These are phyloP conservation scores for Drosophila anceps DNA, from an alignment of 2,888 invertebrate genomes.

Conservation along the genomic window DNA sequence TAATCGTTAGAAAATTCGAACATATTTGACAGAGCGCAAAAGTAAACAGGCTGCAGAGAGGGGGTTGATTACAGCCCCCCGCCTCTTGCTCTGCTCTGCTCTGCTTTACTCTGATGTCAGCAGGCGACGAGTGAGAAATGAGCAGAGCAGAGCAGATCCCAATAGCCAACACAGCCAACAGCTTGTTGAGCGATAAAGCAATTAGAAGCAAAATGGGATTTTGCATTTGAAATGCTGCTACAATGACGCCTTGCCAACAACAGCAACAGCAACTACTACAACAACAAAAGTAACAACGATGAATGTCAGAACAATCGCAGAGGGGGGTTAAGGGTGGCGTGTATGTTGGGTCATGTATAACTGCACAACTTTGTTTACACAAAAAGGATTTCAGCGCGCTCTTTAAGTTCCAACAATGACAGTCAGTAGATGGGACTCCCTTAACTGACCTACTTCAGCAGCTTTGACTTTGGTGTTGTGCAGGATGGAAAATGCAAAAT, in stretches of 20 bases:
- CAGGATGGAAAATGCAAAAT: slow-evolving; percentile 35
- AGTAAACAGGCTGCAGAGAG: slow-evolving; percentile 69
- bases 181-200: slow-evolving; percentile 83
- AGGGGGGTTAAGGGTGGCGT: background rate
- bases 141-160: slow-evolving; percentile 57
- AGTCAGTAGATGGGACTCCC: slow-evolving; percentile 36
- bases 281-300: slow-evolving; percentile 25
- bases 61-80: slow-evolving; percentile 31
- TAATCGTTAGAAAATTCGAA: slow-evolving; percentile 82
- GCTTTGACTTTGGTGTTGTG: slow-evolving; percentile 55
- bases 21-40: slow-evolving; percentile 84
- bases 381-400: slow-evolving; percentile 73
- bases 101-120: slow-evolving; percentile 52
- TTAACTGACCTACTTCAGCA: slow-evolving; percentile 76
- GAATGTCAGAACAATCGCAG: slow-evolving; percentile 25
- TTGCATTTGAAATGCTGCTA: slow-evolving; percentile 78
- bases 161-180: slow-evolving; percentile 64
- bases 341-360: slow-evolving; percentile 20
- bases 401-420: slow-evolving; percentile 70
- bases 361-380: slow-evolving; percentile 73
- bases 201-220: slow-evolving; percentile 82
- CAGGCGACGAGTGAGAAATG: slow-evolving; percentile 71
- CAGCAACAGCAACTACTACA: slow-evolving; percentile 27
- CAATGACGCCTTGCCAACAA: slow-evolving; percentile 53
- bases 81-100: background rate